phyloP scores from a whole-genome alignment of 2,888 invertebrate genomes.

The Oegoconia quadripuncta region DNA sequence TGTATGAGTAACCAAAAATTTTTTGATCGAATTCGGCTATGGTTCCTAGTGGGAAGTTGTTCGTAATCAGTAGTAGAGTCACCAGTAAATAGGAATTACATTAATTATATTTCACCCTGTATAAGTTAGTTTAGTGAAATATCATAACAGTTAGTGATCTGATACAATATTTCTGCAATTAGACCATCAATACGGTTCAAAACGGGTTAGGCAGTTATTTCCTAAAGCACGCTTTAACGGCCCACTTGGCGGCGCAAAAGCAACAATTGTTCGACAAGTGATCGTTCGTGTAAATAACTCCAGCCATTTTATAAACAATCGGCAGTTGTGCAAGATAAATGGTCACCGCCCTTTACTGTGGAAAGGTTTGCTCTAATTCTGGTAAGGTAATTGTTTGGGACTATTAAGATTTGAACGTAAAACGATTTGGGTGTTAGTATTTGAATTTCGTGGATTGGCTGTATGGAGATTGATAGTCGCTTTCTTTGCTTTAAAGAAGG shows the following conservation, averaged over 20 bases:
- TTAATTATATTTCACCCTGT: too few species aligned
- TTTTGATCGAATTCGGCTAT: too few species aligned
- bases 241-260: slow-evolving; percentile 24
- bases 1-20: too few species aligned
- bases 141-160: background rate
- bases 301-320: slow-evolving; percentile 46
- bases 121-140: too few species aligned
- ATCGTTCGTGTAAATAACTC: slow-evolving; percentile 34
- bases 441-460: too few species aligned
- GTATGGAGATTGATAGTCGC: background rate
- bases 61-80: too few species aligned
- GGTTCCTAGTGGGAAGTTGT: too few species aligned
- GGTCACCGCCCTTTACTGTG: slow-evolving; percentile 34
- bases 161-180: background rate
- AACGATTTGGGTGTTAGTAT: too few species aligned
- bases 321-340: slow-evolving; percentile 41
- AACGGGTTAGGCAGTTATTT: slow-evolving; percentile 2
- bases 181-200: background rate
- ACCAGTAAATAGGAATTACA: too few species aligned
- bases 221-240: slow-evolving; percentile 4
- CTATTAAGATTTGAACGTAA: too few species aligned
- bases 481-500: too few species aligned
- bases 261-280: slow-evolving; percentile 33
- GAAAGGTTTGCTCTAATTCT: slow-evolving; percentile 33
- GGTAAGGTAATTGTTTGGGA: slow-evolving; percentile 10